Evolutionary conservation across 2,113 vertebrate species (phyloP), one percentile per base, ranked within the genome.

Genomic region (Dicerorhinus sumatrensis): DNA sequence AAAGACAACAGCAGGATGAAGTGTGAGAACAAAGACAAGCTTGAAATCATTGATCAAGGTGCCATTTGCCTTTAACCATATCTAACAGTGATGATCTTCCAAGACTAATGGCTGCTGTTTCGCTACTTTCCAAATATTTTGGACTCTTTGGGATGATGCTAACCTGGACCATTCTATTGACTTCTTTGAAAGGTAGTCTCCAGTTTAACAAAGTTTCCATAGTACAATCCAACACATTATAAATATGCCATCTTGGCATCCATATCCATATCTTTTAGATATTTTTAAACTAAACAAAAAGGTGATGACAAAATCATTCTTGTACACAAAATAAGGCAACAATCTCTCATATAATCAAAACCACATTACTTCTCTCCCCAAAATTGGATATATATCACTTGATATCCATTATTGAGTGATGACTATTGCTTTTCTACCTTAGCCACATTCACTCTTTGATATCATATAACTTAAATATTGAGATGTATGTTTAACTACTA

Each of bases 281-380:
- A 31, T 25, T 75, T 80, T 87, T 82, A 31, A 46, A 6, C 48
- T 51, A 70, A 31, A 83, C 0, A 29, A 51, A 86, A 63, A 36
- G 4, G 1, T n/a, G 20, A 60, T 29, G 12, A 23, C 2, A 58
- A 89, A 85, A 73, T 65, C 10, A 85, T 48, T 42, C 25, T 42
- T 65, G 4, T n/a, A 76, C 12, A 3, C 77, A 69, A 69, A 33
- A 23, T 60, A 6, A 79, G 72, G 2, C 20, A 89, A 51, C 3
- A 8, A 31, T 33, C 5, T 3, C 17, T 89, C 14, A 21, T 79
- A 39, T 25, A 81, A 42, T 33, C 7, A 63, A 86, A 82, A 46
- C 2, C 5, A 33, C 2, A 39, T 1, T 17, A 63, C 5, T 76
- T 29, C 13, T 39, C 1, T 69, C 7, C 18, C 23, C 3, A 29